These are phyloP conservation scores for Edolisoma coerulescens DNA, from an alignment of 2,113 vertebrate genomes.

Conservation along the genomic window DNA sequence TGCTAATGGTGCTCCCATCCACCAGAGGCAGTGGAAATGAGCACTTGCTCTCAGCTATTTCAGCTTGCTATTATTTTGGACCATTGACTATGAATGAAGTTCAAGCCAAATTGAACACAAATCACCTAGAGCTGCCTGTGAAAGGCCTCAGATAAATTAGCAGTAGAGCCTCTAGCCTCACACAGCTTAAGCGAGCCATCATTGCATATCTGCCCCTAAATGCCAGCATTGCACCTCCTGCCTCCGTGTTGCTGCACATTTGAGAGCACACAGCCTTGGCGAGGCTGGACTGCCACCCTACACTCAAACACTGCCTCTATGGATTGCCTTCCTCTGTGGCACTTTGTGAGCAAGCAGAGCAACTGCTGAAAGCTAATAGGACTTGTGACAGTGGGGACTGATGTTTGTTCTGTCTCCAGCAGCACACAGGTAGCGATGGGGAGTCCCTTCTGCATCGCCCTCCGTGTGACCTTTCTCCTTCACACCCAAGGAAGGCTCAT, in stretches of 20 bases:
- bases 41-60: neutral
- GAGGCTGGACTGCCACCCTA: neutral
- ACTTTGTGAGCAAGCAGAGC: neutral
- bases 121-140: neutral
- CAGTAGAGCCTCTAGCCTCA: neutral
- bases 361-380: neutral
- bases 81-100: conserved; percentile 1
- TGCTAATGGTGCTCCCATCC: neutral
- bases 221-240: neutral
- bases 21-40: neutral
- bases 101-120: conserved; percentile 7
- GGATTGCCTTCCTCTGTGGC: neutral
- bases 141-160: neutral
- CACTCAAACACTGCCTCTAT: fast-evolving
- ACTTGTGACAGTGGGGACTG: neutral
- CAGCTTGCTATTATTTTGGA: conserved; percentile 19
- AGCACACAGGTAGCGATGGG: fast-evolving
- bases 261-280: neutral
- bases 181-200: neutral
- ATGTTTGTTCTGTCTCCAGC: neutral
- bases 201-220: neutral
- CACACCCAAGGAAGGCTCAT: neutral
- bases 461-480: neutral
- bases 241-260: neutral
- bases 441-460: neutral